Base-by-base conservation (phyloP, 2,113 vertebrate species). In the Sardina pilchardus region DNA sequence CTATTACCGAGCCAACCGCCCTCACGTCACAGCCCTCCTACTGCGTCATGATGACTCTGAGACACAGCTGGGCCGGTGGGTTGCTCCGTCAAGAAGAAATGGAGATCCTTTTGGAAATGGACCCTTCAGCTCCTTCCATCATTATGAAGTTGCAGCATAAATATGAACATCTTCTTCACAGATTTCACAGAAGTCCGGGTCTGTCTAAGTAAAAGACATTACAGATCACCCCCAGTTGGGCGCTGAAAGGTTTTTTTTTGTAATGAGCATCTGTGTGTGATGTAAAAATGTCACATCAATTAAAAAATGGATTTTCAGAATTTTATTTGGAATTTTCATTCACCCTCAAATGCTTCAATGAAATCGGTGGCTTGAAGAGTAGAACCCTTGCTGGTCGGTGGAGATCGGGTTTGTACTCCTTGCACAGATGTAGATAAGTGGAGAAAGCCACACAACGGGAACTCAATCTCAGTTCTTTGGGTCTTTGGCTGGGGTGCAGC, bases 1-100 rank as follows among this genome's bases (percentile, higher is more conserved):
- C 82, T 21, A 12, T 71, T 71, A 71, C 63, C 34, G 26, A 34
- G 63, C 8, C 14, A 71, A 71, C 63, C 63, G 4, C 63, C 26
- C 63, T 34, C 26, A 71, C 63, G 63, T 71, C 34, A 42, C 56
- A 48, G 39, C 56, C 86, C 85, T 82, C 81, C 24, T 9, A 59
- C 30, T 53, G 43, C 71, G 14, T 71, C 10, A 67, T n/a, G n/a
- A 34, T 71, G 63, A 71, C 63, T 34, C 26, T 17, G 48, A 50
- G 63, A 71, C 63, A 71, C 19, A 59, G 53, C 53, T 59, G 53
- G 53, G 3, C 21, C 24, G n/a, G n/a, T 71, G 63, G 26, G 30
- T 34, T 14, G 63, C 63, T 71, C 3, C 1, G 26, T 14, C 8
- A 21, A 59, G 53, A 19, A 24, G 53, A 59, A 59, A 50, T 14